Evolutionary conservation across 1,140 invertebrate genomes (phyloP).

Genomic region (Leptinotarsa defecta): DNA sequence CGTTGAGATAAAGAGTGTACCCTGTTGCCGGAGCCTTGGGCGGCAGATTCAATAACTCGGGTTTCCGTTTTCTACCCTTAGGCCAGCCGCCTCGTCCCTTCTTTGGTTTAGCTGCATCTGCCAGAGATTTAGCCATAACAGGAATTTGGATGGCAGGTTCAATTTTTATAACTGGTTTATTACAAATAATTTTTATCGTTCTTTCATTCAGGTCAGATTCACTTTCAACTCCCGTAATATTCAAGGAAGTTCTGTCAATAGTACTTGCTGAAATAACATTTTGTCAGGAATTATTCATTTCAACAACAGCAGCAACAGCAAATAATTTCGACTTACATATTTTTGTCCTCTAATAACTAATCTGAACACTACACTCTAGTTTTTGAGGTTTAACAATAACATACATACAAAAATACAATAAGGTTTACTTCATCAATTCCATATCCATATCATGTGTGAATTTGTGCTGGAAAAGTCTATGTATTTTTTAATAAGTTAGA

Average conservation of each 20-base stretch:
- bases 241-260: neutral
- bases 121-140: neutral
- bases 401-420: too few species aligned
- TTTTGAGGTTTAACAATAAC: too few species aligned
- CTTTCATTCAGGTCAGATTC: neutral
- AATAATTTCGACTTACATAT: too few species aligned
- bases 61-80: constrained; percentile 65
- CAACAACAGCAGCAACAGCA: too few species aligned
- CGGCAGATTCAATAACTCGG: constrained; percentile 58
- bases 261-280: too few species aligned
- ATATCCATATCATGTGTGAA: too few species aligned
- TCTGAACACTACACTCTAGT: too few species aligned
- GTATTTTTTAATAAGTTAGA: too few species aligned
- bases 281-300: too few species aligned
- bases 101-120: constrained; percentile 39
- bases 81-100: constrained; percentile 67
- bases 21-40: constrained; percentile 65
- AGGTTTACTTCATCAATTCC: too few species aligned
- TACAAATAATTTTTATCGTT: neutral
- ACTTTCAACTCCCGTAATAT: neutral
- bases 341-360: too few species aligned
- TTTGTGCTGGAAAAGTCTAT: too few species aligned
- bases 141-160: neutral
- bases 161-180: neutral
- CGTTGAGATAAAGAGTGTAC: constrained; percentile 64